These are phyloP conservation scores for Sebastes hopkinsi DNA, from an alignment of 2,797 vertebrate species.

Conservation along the genomic window DNA sequence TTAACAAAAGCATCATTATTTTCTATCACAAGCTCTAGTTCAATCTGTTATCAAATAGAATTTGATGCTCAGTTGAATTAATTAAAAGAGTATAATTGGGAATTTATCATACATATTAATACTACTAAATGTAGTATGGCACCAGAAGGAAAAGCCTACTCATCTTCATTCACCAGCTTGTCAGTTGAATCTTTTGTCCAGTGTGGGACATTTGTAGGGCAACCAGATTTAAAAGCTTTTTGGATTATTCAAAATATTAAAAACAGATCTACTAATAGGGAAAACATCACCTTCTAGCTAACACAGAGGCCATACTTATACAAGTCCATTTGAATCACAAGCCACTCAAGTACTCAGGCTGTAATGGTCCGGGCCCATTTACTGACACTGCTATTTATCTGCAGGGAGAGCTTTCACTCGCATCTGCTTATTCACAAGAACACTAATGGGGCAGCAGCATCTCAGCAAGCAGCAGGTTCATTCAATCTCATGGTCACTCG, in stretches of 20 bases:
- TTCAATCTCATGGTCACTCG: conserved; percentile 6
- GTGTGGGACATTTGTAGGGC: background rate
- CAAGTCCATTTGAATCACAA: conserved; percentile 16
- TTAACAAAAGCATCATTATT: background rate
- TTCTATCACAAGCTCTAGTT: background rate
- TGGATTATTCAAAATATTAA: background rate
- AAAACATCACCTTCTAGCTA: background rate
- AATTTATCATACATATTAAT: background rate
- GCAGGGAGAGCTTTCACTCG: conserved; percentile 15
- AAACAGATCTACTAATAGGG: background rate
- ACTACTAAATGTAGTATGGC: too few species aligned
- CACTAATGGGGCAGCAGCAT: conserved; percentile 25
- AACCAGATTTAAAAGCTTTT: background rate
- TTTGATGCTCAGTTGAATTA: background rate
- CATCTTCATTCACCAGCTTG: background rate
- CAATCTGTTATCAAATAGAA: background rate
- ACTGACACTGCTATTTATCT: conserved; percentile 43
- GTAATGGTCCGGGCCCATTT: conserved; percentile 15
- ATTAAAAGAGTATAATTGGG: background rate
- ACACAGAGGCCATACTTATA: background rate
- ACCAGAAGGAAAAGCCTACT: background rate
- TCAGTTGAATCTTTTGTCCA: background rate
- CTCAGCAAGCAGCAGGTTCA: conserved; percentile 8
- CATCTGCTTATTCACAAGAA: conserved; percentile 9
- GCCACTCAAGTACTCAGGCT: conserved; percentile 11